These are phyloP conservation scores for Nasonovia ribisnigri DNA, from an alignment of 2,888 invertebrate genomes.

Conservation along the genomic window DNA sequence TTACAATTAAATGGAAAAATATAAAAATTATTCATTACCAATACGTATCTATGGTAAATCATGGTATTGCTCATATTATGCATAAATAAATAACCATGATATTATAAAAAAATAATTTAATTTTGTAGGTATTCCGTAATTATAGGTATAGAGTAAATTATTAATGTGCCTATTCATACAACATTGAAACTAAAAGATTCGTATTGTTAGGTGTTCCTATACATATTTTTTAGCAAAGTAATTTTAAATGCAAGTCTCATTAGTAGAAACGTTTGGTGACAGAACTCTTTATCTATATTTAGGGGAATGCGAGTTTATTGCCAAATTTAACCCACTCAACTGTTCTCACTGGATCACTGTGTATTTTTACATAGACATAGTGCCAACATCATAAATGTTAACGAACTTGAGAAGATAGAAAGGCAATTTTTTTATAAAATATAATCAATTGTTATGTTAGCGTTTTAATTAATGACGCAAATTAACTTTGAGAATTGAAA, in stretches of 20 bases:
- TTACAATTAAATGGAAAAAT: background rate
- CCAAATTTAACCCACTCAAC: constrained; percentile 57
- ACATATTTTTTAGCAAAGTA: background rate
- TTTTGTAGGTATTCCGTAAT: background rate
- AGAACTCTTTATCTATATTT: constrained; percentile 60
- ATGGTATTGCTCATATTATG: background rate
- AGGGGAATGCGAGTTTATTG: constrained; percentile 41
- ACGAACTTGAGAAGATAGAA: constrained; percentile 54
- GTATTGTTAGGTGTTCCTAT: background rate
- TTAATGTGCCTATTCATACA: background rate
- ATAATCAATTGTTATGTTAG: background rate
- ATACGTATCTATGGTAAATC: background rate
- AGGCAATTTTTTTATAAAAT: constrained; percentile 20
- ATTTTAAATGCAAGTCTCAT: constrained; percentile 52
- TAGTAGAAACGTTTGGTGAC: constrained; percentile 56
- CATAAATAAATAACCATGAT: background rate
- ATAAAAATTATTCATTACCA: background rate
- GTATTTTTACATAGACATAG: constrained; percentile 46
- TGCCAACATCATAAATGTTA: constrained; percentile 56
- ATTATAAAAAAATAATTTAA: background rate
- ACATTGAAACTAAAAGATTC: background rate
- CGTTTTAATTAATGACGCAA: background rate
- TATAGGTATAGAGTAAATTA: background rate
- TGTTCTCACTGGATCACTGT: constrained; percentile 45
- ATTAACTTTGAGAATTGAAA: background rate